Evolutionary conservation across 2,113 vertebrate species (phyloP), one percentile per base, ranked within the genome.

Genomic region (Paramisgurnus dabryanus): DNA sequence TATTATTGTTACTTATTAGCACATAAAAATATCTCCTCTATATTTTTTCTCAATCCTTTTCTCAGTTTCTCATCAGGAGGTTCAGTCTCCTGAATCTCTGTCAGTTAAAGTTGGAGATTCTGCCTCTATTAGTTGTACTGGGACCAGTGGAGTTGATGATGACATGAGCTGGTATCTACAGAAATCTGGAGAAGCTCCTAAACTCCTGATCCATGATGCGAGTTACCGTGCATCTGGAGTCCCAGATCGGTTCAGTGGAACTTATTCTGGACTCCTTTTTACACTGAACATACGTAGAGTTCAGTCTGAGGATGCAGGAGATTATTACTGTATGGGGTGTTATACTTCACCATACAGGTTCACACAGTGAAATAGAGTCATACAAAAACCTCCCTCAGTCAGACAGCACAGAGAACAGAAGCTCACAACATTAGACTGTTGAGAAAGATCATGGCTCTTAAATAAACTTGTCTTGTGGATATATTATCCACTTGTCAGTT

Each of bases 321-420:
- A 40, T 63, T 71, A 79, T 58, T 49, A 70, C 67, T 79, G 77
- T 70, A 63, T 27, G 12, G 3, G 7, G 6, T 7, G 2, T 70
- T 49, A 58, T 22, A 22, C 22, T 22, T 22, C 22, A 22, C 22
- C 22, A 22, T 22, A 22, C 22, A 22, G 22, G 22, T 22, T 22
- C n/a, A 58, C 55, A 58, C 55, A 58, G 55, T 58, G 55, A 58
- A 58, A 58, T 3, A 18, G 0, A 2, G 2, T 18, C n/a, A 18
- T 18, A 43, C 79, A 83, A 84, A 79, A 83, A 83, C 84, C 80
- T 75, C 64, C 15, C 69, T 49, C 22, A 47, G 6, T 55, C 13
- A 10, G 27, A 40, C 15, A 18, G 55, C 17, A 18, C 13, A 58
- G 17, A 22, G 22, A 22, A 53, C 9, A 58, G 55, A 58, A 18